Percentiles rank a stretch among this genome's conserved stretches.
Evolutionary conservation across 1,140 invertebrate genomes (phyloP).

Genomic region (Drosophila chauvacae): DNA sequence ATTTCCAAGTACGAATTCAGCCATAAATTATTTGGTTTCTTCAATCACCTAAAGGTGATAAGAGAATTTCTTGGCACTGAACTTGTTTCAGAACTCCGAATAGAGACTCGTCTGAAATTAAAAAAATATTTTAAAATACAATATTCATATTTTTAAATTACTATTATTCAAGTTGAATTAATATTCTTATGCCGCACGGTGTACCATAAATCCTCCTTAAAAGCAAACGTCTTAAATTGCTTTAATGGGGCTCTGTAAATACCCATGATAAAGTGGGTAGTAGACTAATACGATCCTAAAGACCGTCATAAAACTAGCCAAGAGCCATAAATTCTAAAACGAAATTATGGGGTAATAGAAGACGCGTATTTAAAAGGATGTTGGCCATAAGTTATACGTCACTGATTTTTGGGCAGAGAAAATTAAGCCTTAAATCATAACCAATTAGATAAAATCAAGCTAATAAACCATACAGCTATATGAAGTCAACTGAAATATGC

Average conservation of each 20-base stretch:
- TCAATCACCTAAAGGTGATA: too few species aligned
- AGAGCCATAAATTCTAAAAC: constrained; percentile 6
- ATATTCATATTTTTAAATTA: not conserved
- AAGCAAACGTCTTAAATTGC: constrained; percentile 6
- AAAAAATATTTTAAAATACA: not conserved
- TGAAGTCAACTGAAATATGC: constrained; percentile 9
- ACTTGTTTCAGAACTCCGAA: too few species aligned
- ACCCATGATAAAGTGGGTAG: constrained; percentile 10
- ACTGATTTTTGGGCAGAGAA: not conserved
- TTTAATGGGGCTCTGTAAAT: constrained; percentile 16
- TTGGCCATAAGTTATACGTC: constrained; percentile 3
- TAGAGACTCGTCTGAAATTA: too few species aligned
- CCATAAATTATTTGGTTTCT: not conserved
- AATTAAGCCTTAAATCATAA: constrained; percentile 6
- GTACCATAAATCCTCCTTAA: constrained; percentile 1
- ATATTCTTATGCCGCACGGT: not conserved
- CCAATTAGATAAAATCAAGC: constrained; percentile 2
- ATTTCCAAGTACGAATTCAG: not conserved
- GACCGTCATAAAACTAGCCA: constrained; percentile 1
- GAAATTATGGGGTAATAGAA: constrained; percentile 6
- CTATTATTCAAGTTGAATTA: not conserved
- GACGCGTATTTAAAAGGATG: constrained; percentile 7
- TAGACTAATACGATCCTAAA: constrained; percentile 1
- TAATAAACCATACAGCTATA: not conserved
- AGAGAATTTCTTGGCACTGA: too few species aligned